Evolutionary conservation across 2,797 vertebrate species (phyloP), one percentile per base, ranked within the genome.

Genomic region (Liparis tanakae): DNA sequence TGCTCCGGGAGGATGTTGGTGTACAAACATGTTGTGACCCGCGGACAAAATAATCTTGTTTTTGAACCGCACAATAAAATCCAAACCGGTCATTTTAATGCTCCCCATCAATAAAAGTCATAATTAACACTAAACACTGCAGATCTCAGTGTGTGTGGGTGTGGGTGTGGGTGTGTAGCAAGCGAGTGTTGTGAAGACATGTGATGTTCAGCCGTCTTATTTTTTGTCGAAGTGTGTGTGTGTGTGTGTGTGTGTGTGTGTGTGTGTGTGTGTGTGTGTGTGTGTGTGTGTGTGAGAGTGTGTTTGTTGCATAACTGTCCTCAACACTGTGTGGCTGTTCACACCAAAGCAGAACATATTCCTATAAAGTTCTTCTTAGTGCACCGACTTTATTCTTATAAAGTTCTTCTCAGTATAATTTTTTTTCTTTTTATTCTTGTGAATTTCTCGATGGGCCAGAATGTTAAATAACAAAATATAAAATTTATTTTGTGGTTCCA

Each of bases 181-280:
- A 33, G 4, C 14, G 10, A 67, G 44, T 53, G 41, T 68, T 67
- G 44, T 39, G 25, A 70, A 64, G 53, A 18, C 61, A 55, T 84
- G 81, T 78, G 80, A 87, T 22, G 20, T 83, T 70, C 65, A 63
- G 59, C 13, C 18, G 0, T 65, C 69, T 79, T 82, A 72, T 86
- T 78, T 82, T 76, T 54, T 34, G 67, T 50, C 67, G 8, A 73
- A 73, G 60, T 72, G 55, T 48, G n/a, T n/a, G n/a, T n/a, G n/a
- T n/a, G n/a, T n/a, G n/a, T n/a, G n/a, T n/a, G n/a, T n/a, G n/a
- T n/a, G n/a, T n/a, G n/a, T n/a, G n/a, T n/a, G n/a, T n/a, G n/a
- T n/a, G n/a, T n/a, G n/a, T n/a, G n/a, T n/a, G n/a, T n/a, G n/a
- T n/a, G n/a, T n/a, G n/a, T n/a, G n/a, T n/a, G n/a, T n/a, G n/a